Evolutionary conservation across 2,797 vertebrate species (phyloP).

Genomic region (Chanos chanos): DNA sequence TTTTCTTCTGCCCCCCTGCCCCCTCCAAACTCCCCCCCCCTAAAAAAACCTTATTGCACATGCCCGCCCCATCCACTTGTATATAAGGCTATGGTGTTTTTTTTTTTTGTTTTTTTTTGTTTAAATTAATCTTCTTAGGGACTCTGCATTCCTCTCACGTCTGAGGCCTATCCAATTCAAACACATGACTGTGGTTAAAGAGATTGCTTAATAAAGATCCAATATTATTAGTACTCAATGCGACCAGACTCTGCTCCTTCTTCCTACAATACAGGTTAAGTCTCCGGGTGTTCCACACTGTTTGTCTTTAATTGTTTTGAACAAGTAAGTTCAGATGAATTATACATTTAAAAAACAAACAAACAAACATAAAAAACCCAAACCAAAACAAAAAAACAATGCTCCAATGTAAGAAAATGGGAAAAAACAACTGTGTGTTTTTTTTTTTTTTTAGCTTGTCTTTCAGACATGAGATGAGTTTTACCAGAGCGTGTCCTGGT

Average conservation of each 20-base stretch:
- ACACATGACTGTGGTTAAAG: conserved; percentile 74
- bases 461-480: no score
- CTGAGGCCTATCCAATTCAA: conserved; percentile 68
- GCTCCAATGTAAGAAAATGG: no score
- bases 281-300: no score
- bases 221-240: conserved; percentile 63
- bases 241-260: conserved; percentile 39
- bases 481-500: no score
- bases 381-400: no score
- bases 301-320: no score
- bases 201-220: conserved; percentile 77
- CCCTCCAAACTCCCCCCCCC: conserved; percentile 60
- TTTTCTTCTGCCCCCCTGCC: conserved; percentile 9
- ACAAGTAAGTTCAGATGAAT: no score
- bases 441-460: no score
- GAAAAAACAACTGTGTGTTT: no score
- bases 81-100: conserved; percentile 78
- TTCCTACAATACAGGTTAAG: background rate
- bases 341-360: no score
- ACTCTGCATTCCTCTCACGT: conserved; percentile 69
- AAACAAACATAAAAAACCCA: no score
- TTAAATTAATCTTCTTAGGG: conserved; percentile 74
- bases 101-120: conserved; percentile 59
- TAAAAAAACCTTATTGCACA: conserved; percentile 72
- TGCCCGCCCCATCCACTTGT: conserved; percentile 73